These are phyloP conservation scores for Vultur gryphus DNA, from an alignment of 2,797 vertebrate genomes.

Conservation along the genomic window DNA sequence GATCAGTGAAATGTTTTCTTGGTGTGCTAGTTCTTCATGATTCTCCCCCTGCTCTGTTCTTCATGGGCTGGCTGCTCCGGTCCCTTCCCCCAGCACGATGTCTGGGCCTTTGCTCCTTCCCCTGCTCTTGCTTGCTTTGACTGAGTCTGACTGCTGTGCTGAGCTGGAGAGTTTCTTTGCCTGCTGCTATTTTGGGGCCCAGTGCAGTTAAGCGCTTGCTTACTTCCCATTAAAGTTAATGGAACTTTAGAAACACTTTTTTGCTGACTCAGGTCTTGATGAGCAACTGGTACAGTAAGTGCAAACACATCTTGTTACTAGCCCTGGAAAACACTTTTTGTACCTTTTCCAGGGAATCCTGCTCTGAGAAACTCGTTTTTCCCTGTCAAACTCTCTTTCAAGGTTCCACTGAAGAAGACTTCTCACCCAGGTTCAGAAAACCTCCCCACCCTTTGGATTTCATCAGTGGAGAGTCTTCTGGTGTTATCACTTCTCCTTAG, in stretches of 20 bases:
- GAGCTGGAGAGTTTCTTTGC: conserved; percentile 16
- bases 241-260: neutral
- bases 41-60: neutral
- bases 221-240: conserved; percentile 37
- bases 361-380: neutral
- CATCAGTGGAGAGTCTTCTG: neutral
- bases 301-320: neutral
- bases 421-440: neutral
- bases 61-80: neutral
- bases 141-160: neutral
- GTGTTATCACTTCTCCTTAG: neutral
- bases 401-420: neutral
- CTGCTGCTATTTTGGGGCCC: conserved; percentile 24
- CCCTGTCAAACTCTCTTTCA: neutral
- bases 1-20: neutral
- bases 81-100: neutral
- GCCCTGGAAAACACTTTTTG: neutral
- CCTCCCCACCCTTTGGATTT: neutral
- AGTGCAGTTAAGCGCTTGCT: neutral
- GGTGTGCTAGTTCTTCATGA: neutral
- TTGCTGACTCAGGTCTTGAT: conserved; percentile 26
- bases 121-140: neutral
- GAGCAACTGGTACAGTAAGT: neutral
- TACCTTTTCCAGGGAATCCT: neutral
- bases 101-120: neutral